Conservation (phyloP, 2,113 vertebrate genomes). For the Pavo muticus region DNA sequence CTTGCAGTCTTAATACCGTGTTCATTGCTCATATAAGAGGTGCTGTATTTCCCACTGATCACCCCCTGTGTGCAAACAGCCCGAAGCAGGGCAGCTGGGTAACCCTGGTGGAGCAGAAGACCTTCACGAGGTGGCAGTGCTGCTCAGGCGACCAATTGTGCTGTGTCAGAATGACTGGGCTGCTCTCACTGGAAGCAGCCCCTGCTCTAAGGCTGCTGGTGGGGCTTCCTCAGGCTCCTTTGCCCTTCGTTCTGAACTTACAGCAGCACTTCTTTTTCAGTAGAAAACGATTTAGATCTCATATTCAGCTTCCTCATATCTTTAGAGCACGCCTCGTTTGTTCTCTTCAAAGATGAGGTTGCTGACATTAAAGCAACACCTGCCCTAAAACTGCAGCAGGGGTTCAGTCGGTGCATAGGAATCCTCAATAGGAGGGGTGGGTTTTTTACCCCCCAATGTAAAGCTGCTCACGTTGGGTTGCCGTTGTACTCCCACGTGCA, state of each 20-base stretch:
- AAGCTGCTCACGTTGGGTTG: accelerated
- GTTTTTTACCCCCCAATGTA: not conserved
- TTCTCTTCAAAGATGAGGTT: too few relatives aligned
- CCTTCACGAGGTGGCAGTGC: not conserved
- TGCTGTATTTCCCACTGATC: accelerated
- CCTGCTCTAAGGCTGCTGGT: not conserved
- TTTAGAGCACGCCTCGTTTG: accelerated
- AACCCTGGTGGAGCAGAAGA: accelerated
- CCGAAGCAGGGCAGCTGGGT: accelerated
- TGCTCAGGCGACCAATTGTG: not conserved
- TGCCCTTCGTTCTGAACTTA: accelerated
- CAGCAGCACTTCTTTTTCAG: accelerated
- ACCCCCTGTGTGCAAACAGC: accelerated
- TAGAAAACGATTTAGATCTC: accelerated
- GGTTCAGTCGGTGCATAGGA: not conserved
- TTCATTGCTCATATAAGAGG: accelerated
- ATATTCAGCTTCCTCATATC: accelerated
- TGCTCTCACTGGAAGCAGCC: accelerated
- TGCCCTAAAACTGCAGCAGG: accelerated
- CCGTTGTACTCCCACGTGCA: not conserved
- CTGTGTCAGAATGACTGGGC: not conserved
- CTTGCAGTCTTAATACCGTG: accelerated
- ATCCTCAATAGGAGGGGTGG: too few relatives aligned
- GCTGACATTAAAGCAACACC: too few relatives aligned
- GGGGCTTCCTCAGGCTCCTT: accelerated